These are phyloP conservation scores for Triplophysa siluroides DNA, from an alignment of 2,113 vertebrate species.

Conservation along the genomic window DNA sequence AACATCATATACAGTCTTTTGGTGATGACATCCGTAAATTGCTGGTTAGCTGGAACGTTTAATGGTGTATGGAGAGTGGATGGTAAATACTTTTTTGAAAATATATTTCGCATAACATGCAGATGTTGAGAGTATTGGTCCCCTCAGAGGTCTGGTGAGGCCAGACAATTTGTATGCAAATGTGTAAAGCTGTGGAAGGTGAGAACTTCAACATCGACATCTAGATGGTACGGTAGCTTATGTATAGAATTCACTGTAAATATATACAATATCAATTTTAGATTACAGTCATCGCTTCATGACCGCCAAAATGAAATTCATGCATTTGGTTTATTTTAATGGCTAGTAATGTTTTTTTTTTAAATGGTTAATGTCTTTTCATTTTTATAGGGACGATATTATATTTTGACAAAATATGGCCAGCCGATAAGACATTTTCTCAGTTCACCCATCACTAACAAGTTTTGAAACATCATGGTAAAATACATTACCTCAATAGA, in stretches of 20 bases:
- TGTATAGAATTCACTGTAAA: slow-evolving; percentile 38
- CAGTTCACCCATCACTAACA: too few species aligned
- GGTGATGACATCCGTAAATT: background rate
- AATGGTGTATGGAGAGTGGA: background rate
- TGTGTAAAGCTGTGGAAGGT: slow-evolving; percentile 36
- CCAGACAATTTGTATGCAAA: slow-evolving; percentile 57
- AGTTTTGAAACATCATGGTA: background rate
- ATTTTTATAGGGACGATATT: background rate
- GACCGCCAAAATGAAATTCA: too few species aligned
- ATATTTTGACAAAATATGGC: background rate
- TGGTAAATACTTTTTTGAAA: background rate
- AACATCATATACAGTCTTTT: background rate
- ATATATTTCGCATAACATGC: slow-evolving; percentile 48
- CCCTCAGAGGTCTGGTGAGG: slow-evolving; percentile 39
- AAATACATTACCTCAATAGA: background rate
- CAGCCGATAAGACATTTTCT: too few species aligned
- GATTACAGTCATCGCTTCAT: too few species aligned
- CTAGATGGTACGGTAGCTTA: slow-evolving; percentile 39
- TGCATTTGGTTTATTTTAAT: too few species aligned
- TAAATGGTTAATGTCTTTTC: too few species aligned
- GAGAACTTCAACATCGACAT: slow-evolving; percentile 33
- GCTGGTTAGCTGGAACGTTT: background rate
- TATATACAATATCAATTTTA: slow-evolving; percentile 6
- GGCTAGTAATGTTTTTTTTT: too few species aligned
- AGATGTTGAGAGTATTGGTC: slow-evolving; percentile 48